Base-by-base conservation (phyloP, 2,888 invertebrate genomes). In the Tetrapedia diversipes region DNA sequence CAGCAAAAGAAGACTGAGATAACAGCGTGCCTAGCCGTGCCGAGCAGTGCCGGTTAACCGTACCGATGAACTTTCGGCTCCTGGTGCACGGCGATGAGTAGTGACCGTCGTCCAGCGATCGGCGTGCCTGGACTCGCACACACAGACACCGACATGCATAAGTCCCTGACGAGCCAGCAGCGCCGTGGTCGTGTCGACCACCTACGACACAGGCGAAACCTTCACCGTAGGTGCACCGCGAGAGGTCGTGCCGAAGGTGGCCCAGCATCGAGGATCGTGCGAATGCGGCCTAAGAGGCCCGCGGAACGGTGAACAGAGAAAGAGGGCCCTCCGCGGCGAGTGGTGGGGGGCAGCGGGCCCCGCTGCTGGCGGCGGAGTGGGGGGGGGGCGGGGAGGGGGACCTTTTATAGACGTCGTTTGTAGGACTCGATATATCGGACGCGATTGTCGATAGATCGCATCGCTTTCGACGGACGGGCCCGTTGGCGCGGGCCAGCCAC, bases 211-310 rank as follows among this genome's bases (percentile, higher is more conserved):
- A 77, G 72, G 73, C 73, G 60, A 82, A 84, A 82, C 80, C 80
- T 82, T 81, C 82, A 82, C 84, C 83, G 83, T 84, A 84, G 81
- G 79, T 84, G 84, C 84, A 84, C 65, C 77, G 75, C 53, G 86
- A 89, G 88, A 90, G 90, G 90, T 90, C 90, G 90, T 88, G 89
- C 87, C 84, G 89, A 89, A 90, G 89, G 89, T 89, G 88, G 88
- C 89, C 87, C 87, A 86, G 88, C 89, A 86, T 86, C 78, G 89
- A 89, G 87, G 88, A 90, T 90, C 90, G 90, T 90, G 90, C 90
- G 90, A 90, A 90, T 85, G 86, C 77, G 80, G 86, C 82, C 86
- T 83, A 81, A 81, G 79, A 67, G 77, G 77, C 69, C 73, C 53
- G 70, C 72, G 66, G 71, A 75, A 77, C 77, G 80, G 79, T 63